A percentile compares a stretch with the other conserved stretches of the same genome.
phyloP scores from a whole-genome alignment of 1,140 invertebrate genomes.

The Brachionus calyciflorus region DNA sequence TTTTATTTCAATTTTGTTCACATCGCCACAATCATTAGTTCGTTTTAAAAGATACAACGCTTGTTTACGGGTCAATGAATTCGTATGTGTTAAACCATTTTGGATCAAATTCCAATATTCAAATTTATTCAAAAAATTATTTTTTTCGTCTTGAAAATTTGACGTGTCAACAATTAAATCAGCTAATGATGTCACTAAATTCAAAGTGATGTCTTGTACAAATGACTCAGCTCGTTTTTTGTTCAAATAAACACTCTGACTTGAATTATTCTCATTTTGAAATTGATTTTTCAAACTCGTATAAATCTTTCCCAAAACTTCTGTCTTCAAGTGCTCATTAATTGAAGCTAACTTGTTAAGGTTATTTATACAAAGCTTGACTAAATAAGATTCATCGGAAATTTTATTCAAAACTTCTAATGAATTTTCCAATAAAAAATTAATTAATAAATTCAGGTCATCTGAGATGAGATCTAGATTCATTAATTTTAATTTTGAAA shows the following conservation, averaged over 20 bases:
- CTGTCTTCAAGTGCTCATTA: background rate
- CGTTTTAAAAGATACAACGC: constrained; percentile 38
- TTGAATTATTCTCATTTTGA: background rate
- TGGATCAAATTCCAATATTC: constrained; percentile 40
- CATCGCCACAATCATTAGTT: constrained; percentile 32
- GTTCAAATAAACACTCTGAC: background rate
- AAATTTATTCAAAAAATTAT: background rate
- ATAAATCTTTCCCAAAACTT: background rate
- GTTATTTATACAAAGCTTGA: constrained; percentile 21
- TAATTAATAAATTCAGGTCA: background rate
- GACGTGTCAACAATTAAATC: background rate
- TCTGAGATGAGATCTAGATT: background rate
- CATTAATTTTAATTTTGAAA: background rate
- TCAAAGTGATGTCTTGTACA: constrained; percentile 25
- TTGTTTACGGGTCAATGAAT: constrained; percentile 41
- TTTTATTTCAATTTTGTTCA: constrained; percentile 3
- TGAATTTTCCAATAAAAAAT: constrained; percentile 22
- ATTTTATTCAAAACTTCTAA: constrained; percentile 4
- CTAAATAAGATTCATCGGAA: background rate
- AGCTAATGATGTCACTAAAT: constrained; percentile 22
- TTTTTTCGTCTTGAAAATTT: background rate
- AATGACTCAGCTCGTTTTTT: constrained; percentile 45
- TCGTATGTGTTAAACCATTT: constrained; percentile 31
- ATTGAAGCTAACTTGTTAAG: background rate
- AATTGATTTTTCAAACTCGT: background rate